Base-by-base conservation (phyloP, 2,888 invertebrate species). In the Piscicola geometra region DNA sequence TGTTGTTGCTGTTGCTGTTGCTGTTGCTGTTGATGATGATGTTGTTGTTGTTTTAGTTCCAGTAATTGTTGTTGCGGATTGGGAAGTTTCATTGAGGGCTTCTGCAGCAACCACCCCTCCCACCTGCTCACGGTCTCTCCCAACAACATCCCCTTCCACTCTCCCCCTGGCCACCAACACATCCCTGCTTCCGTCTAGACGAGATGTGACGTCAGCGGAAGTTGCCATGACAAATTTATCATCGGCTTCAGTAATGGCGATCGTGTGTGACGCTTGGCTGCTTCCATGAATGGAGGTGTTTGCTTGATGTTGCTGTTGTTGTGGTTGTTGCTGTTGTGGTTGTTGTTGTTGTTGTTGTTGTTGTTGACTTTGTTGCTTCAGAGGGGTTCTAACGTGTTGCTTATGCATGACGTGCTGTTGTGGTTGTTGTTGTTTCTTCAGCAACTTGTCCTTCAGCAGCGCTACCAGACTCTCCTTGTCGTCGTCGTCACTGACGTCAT, bases 401-500 rank as follows among this genome's bases (percentile, higher is more conserved):
- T n/a, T n/a, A n/a, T n/a, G n/a, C 50, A 47, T 21, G 12, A 47
- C 50, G 21, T 21, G 12, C n/a, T 56, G 21, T 30, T 1, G 71
- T 2, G 5, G 71, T 47, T 52, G 71, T 15, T 18, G 25, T 69
- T 69, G 36, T 33, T 30, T 47, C 32, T 30, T 71, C 52, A 73
- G 28, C 64, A 56, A 21, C 25, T 56, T 56, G n/a, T 56, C 60
- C 60, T 56, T 56, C 60, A 56, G 25, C n/a, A 56, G n/a, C 60
- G 60, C 60, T n/a, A 56, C 60, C 60, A 56, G n/a, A 21, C 60
- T 56, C 9, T 56, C 60, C 25, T 64, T 35, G 0, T 64, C 73
- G 15, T 73, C 73, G 2, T 64, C 73, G n/a, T 73, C 73, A 25
- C 73, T 73, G 18, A 73, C 9, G 25, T 33, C 35, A 41, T 73